Base-by-base conservation (phyloP, 1,140 invertebrate genomes). In the Pseudomyrmex sp. region DNA sequence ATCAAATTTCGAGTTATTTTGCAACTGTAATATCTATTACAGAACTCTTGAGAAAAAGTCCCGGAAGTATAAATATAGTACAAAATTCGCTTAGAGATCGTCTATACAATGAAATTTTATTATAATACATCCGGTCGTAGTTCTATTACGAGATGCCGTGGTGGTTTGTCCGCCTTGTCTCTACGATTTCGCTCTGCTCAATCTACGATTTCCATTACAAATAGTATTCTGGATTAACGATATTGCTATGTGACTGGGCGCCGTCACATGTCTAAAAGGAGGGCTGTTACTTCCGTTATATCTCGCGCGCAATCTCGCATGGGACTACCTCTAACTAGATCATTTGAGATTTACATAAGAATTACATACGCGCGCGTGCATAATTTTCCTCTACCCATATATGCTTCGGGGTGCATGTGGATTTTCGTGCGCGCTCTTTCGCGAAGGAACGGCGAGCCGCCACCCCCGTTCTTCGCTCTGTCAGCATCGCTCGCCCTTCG, bases 331-430 rank as follows among this genome's bases (percentile, higher is more conserved):
- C 76, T 80, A 35, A 35, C 35, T 35, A 80, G 56, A 80, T 80
- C 76, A 48, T 50, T 35, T 66, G 54, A 54, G 66, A 72, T 70
- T 80, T 80, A 80, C 76, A 80, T 68, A 44, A 77, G 74, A 77
- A 54, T 77, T 54, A 46, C 62, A 66, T 80, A 80, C 76, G 65
- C 76, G 66, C 76, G 54, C 66, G 76, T 50, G 66, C 56, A 80
- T 80, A 80, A 80, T 72, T 80, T 72, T 50, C 56, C 50, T 68
- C 66, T 59, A 72, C 15, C 23, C 44, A 56, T 35, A 63, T 77
- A 69, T 56, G 50, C 72, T 56, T 44, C 65, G 35, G 75, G 44
- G 66, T 70, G 54, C 23, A 48, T 23, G 63, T 69, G 15, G 54
- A 79, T 72, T 72, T 72, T 18, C 66, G 9, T 50, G 12, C 66